Evolutionary conservation across 1,140 invertebrate genomes (phyloP).

Genomic region (Camponotus vicinus): DNA sequence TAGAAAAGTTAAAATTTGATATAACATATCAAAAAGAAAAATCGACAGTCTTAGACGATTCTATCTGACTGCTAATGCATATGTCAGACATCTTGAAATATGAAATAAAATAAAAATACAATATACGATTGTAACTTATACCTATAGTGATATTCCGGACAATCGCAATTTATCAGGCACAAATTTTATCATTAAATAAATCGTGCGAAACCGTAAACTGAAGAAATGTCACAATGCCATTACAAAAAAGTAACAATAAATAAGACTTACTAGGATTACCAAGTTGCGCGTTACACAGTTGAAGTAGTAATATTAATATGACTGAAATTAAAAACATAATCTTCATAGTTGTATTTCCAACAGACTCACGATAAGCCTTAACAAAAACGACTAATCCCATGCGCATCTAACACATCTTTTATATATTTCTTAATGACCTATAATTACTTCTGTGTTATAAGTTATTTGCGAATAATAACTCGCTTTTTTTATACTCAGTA

Average conservation of each 20-base stretch:
- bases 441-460: slow-evolving; percentile 22
- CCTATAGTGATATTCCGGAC: not conserved
- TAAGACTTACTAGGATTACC: not conserved
- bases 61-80: not conserved
- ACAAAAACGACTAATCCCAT: slow-evolving; percentile 12
- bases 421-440: slow-evolving; percentile 20
- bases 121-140: not conserved
- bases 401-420: slow-evolving; percentile 23
- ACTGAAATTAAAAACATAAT: not conserved
- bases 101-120: not conserved
- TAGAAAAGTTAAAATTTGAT: not conserved
- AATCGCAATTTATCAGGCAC: not conserved
- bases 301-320: not conserved
- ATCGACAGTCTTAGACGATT: not conserved
- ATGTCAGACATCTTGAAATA: not conserved
- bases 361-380: not conserved
- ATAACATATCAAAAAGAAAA: not conserved
- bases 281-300: slow-evolving; percentile 2
- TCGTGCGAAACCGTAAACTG: not conserved
- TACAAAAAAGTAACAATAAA: not conserved
- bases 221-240: not conserved
- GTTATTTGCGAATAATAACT: slow-evolving; percentile 26
- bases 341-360: not conserved
- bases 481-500: not conserved
- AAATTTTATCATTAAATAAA: slow-evolving; percentile 7